Evolutionary conservation across 2,113 vertebrate genomes (phyloP).

Genomic region (Xiphias gladius): DNA sequence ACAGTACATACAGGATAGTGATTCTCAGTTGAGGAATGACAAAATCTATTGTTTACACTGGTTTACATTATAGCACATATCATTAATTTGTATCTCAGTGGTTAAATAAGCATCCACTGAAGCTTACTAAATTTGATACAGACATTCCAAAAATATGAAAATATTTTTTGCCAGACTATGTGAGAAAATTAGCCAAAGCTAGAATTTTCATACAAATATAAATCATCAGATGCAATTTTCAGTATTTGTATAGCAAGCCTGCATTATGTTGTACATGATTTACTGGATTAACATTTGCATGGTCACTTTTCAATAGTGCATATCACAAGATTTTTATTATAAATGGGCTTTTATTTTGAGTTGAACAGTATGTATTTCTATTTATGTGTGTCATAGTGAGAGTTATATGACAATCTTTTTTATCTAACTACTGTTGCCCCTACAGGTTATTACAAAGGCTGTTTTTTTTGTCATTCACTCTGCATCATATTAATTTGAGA

Average conservation of each 20-base stretch:
- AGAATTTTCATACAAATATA: constrained; percentile 12
- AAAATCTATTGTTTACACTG: constrained; percentile 18
- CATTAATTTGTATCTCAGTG: constrained; percentile 25
- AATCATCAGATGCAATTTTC: constrained; percentile 24
- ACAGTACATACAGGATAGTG: background rate
- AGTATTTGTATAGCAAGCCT: constrained; percentile 56
- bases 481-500: constrained; percentile 8
- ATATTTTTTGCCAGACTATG: constrained; percentile 13
- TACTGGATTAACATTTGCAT: constrained; percentile 60
- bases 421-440: constrained; percentile 28
- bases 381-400: constrained; percentile 26
- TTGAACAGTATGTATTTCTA: constrained; percentile 18
- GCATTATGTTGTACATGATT: constrained; percentile 49
- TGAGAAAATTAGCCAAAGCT: constrained; percentile 61
- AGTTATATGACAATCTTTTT: constrained; percentile 62
- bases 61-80: constrained; percentile 41
- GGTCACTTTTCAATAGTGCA: constrained; percentile 58
- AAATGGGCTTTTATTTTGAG: constrained; percentile 39
- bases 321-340: constrained; percentile 50
- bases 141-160: constrained; percentile 1
- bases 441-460: constrained; percentile 27
- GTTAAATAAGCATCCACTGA: constrained; percentile 28
- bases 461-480: constrained; percentile 9
- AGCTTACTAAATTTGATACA: constrained; percentile 1
- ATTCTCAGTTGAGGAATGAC: background rate